Evolutionary conservation across 2,888 invertebrate species (phyloP).

Genomic region (Oasisia sp.): DNA sequence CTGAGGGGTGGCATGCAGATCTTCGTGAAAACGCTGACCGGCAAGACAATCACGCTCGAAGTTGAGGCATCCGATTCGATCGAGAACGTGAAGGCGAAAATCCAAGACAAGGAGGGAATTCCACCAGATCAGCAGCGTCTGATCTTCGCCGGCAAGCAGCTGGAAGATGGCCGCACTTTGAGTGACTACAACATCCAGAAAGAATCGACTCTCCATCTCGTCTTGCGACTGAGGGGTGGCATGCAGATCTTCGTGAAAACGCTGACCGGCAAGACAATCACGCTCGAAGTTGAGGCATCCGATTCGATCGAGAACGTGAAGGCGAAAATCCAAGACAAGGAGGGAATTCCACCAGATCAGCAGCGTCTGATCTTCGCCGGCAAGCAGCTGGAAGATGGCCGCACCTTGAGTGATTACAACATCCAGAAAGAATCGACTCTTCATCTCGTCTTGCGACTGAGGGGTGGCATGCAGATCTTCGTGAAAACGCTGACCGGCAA

Average conservation of each 20-base stretch:
- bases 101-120: slow-evolving; percentile 65
- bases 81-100: slow-evolving; percentile 85
- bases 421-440: slow-evolving; percentile 96
- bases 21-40: slow-evolving; percentile 69
- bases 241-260: slow-evolving; percentile 49
- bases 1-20: slow-evolving; percentile 71
- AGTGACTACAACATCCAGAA: slow-evolving; percentile 96
- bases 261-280: slow-evolving; percentile 47
- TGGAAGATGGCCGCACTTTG: slow-evolving; percentile 90
- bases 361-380: slow-evolving; percentile 92
- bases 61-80: slow-evolving; percentile 89
- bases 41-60: slow-evolving; percentile 65
- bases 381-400: slow-evolving; percentile 91
- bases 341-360: slow-evolving; percentile 76
- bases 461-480: slow-evolving; percentile 63
- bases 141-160: slow-evolving; percentile 91
- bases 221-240: slow-evolving; percentile 81
- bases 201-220: slow-evolving; percentile 91
- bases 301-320: slow-evolving; percentile 98
- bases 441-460: slow-evolving; percentile 88
- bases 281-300: slow-evolving; percentile 77
- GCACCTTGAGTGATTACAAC: slow-evolving; percentile 91
- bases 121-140: slow-evolving; percentile 84
- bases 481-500: slow-evolving; percentile 47
- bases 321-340: slow-evolving; percentile 63